Evolutionary conservation across 2,888 invertebrate species (phyloP).

Genomic region (Dicycla oo): DNA sequence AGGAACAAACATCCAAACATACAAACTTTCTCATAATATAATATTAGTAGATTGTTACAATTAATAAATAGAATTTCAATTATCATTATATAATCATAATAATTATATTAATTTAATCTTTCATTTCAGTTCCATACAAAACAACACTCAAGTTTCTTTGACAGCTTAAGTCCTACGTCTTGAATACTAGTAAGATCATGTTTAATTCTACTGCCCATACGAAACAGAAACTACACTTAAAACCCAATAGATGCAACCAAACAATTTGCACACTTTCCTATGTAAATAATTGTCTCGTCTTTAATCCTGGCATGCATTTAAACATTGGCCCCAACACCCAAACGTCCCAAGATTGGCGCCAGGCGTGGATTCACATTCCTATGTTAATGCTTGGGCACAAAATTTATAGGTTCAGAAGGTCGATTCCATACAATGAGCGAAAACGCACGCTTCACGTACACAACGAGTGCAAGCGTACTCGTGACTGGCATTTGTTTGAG

Average conservation of each 20-base stretch:
- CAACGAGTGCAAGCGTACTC: background rate
- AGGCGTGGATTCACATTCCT: constrained; percentile 54
- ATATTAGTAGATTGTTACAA: no score
- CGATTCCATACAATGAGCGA: background rate
- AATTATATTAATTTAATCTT: background rate
- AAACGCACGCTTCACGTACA: background rate
- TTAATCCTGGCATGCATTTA: constrained; percentile 47
- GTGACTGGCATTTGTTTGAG: background rate
- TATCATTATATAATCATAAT: background rate
- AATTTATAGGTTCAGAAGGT: constrained; percentile 11
- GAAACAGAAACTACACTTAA: constrained; percentile 38
- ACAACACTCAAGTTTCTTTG: constrained; percentile 3
- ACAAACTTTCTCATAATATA: no score
- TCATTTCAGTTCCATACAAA: constrained; percentile 6
- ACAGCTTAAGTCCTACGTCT: constrained; percentile 14
- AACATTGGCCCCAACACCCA: constrained; percentile 40
- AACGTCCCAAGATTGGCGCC: constrained; percentile 52
- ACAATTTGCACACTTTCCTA: constrained; percentile 58
- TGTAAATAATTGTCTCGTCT: constrained; percentile 47
- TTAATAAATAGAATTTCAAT: background rate
- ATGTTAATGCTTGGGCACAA: constrained; percentile 54
- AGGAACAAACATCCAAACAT: no score
- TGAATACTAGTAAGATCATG: constrained; percentile 22
- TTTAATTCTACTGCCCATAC: constrained; percentile 22
- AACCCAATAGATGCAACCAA: constrained; percentile 27